Conservation (phyloP, 1,140 invertebrate genomes). For the Neomicropteryx cornuta region DNA sequence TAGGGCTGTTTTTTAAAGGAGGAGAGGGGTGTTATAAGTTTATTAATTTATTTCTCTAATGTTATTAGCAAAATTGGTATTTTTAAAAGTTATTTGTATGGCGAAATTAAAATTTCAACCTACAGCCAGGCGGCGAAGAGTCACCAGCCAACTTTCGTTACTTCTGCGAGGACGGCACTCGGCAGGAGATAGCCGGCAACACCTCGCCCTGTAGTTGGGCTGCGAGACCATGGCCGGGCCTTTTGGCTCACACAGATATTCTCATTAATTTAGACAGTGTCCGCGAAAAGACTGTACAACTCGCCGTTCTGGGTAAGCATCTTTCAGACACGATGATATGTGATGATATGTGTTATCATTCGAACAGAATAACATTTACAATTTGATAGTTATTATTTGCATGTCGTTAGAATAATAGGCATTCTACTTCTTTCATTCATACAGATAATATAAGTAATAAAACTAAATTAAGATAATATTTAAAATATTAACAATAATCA, state of each 20-base stretch:
- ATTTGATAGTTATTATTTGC: conserved; percentile 1
- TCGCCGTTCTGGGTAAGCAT: conserved; percentile 25
- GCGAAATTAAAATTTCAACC: conserved; percentile 2
- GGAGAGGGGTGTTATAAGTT: no score
- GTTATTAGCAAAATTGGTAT: background rate
- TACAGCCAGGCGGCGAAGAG: conserved; percentile 45
- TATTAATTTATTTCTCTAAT: no score
- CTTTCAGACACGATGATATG: background rate
- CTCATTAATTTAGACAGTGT: conserved; percentile 34
- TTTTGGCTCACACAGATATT: conserved; percentile 50
- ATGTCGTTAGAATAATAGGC: conserved; percentile 2
- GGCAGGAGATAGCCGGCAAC: conserved; percentile 50
- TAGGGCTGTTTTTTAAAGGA: no score
- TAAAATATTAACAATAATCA: no score
- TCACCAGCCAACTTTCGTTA: conserved; percentile 53
- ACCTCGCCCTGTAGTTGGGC: conserved; percentile 67
- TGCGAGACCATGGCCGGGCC: conserved; percentile 67
- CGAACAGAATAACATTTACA: background rate
- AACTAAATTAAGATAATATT: background rate
- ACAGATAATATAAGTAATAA: background rate
- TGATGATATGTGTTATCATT: background rate
- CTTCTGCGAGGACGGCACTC: conserved; percentile 71
- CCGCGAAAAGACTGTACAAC: conserved; percentile 31
- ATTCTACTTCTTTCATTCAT: conserved; percentile 1
- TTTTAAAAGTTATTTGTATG: conserved; percentile 5